These are phyloP conservation scores for Plecturocebus donacophilus DNA, from an alignment of 2,113 vertebrate species.

Conservation along the genomic window DNA sequence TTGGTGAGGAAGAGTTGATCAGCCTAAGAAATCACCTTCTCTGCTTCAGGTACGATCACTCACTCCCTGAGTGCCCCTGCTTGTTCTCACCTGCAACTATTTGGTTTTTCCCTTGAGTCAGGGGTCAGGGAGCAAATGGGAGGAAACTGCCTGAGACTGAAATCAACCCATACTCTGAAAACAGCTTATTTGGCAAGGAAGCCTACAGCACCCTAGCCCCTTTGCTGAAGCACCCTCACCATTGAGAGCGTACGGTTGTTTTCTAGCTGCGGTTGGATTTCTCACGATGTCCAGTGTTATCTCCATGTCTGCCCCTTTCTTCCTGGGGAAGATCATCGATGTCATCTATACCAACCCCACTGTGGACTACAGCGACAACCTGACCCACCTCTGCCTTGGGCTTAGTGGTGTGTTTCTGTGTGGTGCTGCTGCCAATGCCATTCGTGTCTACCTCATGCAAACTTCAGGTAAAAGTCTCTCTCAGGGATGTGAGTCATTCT, in stretches of 20 bases:
- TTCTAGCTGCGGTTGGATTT: conserved; percentile 93
- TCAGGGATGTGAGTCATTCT: fast-evolving
- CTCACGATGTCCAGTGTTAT: conserved; percentile 94
- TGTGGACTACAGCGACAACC: conserved; percentile 84
- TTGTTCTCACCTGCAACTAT: background rate
- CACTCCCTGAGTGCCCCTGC: fast-evolving
- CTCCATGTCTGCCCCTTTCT: conserved; percentile 97
- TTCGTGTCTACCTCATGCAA: conserved; percentile 97
- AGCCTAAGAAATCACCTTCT: fast-evolving
- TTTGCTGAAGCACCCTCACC: background rate
- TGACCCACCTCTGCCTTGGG: conserved; percentile 90
- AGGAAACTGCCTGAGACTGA: background rate
- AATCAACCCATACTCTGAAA: fast-evolving
- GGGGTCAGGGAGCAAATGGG: background rate
- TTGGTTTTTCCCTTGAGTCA: too few relatives aligned
- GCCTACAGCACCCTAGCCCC: fast-evolving
- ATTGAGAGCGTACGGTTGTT: background rate
- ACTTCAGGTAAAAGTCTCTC: conserved; percentile 88
- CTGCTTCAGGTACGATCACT: background rate
- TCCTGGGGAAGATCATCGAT: conserved; percentile 96
- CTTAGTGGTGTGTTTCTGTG: conserved; percentile 93
- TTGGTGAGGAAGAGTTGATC: background rate
- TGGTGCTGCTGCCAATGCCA: conserved; percentile 93
- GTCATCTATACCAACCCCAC: conserved; percentile 90
- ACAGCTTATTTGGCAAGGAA: background rate